Base-by-base conservation (phyloP, 1,140 invertebrate species). In the Brachionus asplanchnoidis region DNA sequence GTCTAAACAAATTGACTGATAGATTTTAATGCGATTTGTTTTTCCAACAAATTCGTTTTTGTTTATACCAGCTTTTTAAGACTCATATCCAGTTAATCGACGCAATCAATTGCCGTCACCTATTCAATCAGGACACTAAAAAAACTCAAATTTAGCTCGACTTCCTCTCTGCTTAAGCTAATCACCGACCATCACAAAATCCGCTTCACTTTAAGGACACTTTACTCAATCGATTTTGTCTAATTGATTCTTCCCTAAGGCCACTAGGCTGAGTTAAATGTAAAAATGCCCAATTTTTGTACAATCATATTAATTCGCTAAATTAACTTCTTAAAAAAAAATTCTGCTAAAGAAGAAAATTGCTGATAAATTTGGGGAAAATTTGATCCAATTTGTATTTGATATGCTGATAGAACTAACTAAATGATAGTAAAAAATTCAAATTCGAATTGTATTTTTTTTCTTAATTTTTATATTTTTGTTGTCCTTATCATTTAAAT, bases 1-100 rank as follows among this genome's bases (percentile, higher is more conserved):
- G 53, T 73, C 40, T 40, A 73, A 20, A 73, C 32, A 73, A 40
- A 73, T 73, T 73, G 68, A 73, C 68, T 73, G 68, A 73, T 73
- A 42, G 68, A 68, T 68, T 68, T 68, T 40, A 68, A 17, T 73
- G 32, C 32, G 8, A 20, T 42, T 73, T 68, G 26, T 68, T 68
- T 17, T 68, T 68, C 12, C 66, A 68, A 68, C 66, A 68, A 40
- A 68, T 32, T 32, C 23, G 32, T 20, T 28, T 36, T 40, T 32
- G 26, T 40, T 40, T 68, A 32, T 17, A 32, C 32, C 66, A 32
- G 26, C 66, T 32, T 68, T 68, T 40, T 20, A 60, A 60, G 53
- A 23, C 53, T 60, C 53, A 60, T 60, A 60, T 60, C 53, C 53
- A 60, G 53, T 60, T 60, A 60, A 60, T 60, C n/a, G 53, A 60